phyloP scores from a whole-genome alignment of 2,888 invertebrate species.

The Eugnorisma glareosa region DNA sequence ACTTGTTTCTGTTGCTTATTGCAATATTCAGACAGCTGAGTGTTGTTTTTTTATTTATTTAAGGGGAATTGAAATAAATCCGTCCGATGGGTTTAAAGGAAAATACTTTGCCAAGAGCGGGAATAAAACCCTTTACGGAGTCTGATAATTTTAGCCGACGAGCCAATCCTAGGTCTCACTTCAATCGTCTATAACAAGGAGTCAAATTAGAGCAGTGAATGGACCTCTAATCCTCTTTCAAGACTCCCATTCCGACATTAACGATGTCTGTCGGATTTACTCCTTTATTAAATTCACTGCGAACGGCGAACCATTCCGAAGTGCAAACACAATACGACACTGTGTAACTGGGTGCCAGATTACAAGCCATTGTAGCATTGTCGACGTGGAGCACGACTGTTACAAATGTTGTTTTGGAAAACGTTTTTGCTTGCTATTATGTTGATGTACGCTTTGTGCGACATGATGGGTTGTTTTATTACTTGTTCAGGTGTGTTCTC shows the following conservation, averaged over 20 bases:
- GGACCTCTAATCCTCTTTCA: slow-evolving; percentile 75
- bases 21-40: background rate
- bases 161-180: slow-evolving; percentile 61
- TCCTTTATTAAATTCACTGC: slow-evolving; percentile 73
- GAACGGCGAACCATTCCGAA: slow-evolving; percentile 55
- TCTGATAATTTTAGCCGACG: slow-evolving; percentile 43
- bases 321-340: slow-evolving; percentile 64
- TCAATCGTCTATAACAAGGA: slow-evolving; percentile 71
- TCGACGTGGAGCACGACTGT: slow-evolving; percentile 38
- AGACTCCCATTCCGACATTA: slow-evolving; percentile 73
- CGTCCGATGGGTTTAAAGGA: background rate
- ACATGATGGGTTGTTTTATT: slow-evolving; percentile 41
- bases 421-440: slow-evolving; percentile 49
- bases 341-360: slow-evolving; percentile 58
- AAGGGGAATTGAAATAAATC: background rate
- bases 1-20: too few species aligned
- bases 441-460: slow-evolving; percentile 36
- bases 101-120: slow-evolving; percentile 12
- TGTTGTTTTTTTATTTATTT: background rate
- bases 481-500: slow-evolving; percentile 36
- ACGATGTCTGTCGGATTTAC: slow-evolving; percentile 71
- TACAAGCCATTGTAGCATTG: slow-evolving; percentile 55
- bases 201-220: slow-evolving; percentile 75
- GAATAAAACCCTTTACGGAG: slow-evolving; percentile 19
- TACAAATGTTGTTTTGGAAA: slow-evolving; percentile 55